Conservation (phyloP, 2,797 vertebrate species). For the Silurus lanzhouensis region DNA sequence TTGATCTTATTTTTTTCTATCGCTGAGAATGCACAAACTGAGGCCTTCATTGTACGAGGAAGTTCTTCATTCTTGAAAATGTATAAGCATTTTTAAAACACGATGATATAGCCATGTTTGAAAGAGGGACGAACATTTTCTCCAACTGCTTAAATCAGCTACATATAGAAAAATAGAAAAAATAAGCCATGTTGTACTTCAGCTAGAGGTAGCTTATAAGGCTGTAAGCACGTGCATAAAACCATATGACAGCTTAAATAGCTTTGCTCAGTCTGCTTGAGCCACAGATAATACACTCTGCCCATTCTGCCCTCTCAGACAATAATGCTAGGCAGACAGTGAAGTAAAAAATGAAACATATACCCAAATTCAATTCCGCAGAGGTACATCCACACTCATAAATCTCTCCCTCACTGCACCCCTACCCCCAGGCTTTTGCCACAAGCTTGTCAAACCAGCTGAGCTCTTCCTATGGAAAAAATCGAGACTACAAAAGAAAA, state of each 20-base stretch:
- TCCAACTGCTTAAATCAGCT: background rate
- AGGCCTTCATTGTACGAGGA: background rate
- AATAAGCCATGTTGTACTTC: background rate
- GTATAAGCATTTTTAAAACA: background rate
- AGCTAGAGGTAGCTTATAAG: conserved; percentile 10
- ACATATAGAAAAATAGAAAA: background rate
- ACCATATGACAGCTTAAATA: conserved; percentile 45
- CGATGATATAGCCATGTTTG: background rate
- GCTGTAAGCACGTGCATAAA: conserved; percentile 40
- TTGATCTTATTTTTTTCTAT: no score
- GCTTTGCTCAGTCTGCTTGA: conserved; percentile 33
- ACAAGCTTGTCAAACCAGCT: conserved; percentile 44
- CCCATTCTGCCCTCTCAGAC: conserved; percentile 43
- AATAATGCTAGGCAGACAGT: conserved; percentile 48
- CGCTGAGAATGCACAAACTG: background rate
- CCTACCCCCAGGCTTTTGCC: conserved; percentile 17
- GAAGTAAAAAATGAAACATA: conserved; percentile 66
- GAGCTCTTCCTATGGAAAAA: conserved; percentile 35
- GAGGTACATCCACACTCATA: conserved; percentile 60
- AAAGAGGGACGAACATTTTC: background rate
- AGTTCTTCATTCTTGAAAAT: background rate
- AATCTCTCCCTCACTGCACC: conserved; percentile 58
- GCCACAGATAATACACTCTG: conserved; percentile 46
- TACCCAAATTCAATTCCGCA: conserved; percentile 64
- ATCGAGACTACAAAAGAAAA: conserved; percentile 40